Conservation (phyloP, 2,888 invertebrate species). For the Eumerus sabulonum region DNA sequence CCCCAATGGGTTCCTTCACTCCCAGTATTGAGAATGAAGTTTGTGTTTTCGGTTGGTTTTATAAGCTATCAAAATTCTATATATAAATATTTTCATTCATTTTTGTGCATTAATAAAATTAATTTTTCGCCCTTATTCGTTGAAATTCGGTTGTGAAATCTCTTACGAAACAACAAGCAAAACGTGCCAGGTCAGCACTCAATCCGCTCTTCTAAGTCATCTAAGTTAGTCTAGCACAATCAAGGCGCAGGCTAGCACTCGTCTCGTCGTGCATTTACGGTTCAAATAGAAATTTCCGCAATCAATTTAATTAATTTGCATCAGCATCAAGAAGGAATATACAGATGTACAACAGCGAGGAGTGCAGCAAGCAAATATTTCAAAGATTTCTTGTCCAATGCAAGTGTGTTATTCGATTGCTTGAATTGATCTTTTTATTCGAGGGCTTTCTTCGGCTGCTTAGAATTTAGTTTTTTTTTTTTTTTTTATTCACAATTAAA, state of each 20-base stretch:
- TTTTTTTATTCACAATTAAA: constrained; percentile 45
- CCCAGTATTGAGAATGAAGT: constrained; percentile 64
- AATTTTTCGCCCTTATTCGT: not conserved
- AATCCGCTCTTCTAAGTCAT: constrained; percentile 25
- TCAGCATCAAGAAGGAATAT: too few relatives aligned
- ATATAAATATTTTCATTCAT: constrained; percentile 9
- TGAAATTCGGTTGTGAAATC: not conserved
- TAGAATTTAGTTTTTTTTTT: constrained; percentile 12
- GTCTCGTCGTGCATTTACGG: constrained; percentile 16
- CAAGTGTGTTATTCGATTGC: not conserved
- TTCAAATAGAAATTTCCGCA: constrained; percentile 4
- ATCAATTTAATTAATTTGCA: not conserved
- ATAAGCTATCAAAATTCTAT: constrained; percentile 15
- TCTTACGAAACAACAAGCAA: not conserved
- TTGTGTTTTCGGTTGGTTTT: constrained; percentile 60
- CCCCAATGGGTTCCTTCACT: constrained; percentile 73
- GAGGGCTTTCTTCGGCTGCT: too few relatives aligned
- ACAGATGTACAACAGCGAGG: too few relatives aligned
- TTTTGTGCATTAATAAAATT: constrained; percentile 2
- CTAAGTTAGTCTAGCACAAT: constrained; percentile 4
- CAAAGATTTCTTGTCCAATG: constrained; percentile 6
- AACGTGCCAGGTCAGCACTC: constrained; percentile 8
- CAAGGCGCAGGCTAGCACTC: constrained; percentile 1
- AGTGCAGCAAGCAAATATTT: too few relatives aligned
- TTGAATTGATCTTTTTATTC: too few relatives aligned